Evolutionary conservation across 2,113 vertebrate genomes (phyloP).

Genomic region (Caracal caracal): DNA sequence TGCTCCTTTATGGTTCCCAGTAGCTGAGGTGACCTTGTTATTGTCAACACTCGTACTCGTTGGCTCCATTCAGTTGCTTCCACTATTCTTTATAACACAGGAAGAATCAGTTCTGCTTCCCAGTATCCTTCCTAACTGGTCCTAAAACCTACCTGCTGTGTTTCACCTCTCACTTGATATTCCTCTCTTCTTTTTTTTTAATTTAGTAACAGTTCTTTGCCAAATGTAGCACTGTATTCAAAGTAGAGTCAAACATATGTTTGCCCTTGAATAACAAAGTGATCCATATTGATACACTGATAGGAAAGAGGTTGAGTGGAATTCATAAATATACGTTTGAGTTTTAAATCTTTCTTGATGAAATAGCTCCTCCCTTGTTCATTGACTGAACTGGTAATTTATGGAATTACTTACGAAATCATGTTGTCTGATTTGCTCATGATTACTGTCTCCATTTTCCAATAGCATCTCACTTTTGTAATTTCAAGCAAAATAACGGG

Average conservation of each 20-base stretch:
- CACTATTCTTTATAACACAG: background rate
- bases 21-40: background rate
- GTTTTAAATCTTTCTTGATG: background rate
- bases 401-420: background rate
- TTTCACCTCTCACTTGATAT: background rate
- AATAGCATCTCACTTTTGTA: background rate
- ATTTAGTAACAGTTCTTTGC: background rate
- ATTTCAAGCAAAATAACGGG: background rate
- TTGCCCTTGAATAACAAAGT: background rate
- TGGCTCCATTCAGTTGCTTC: background rate
- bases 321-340: background rate
- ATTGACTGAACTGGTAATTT: background rate
- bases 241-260: background rate
- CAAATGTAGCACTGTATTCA: background rate
- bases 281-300: background rate
- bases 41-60: background rate
- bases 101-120: background rate
- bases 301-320: background rate
- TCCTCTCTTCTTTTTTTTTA: background rate
- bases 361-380: background rate
- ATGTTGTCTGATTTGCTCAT: background rate
- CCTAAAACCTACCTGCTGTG: background rate
- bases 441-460: background rate
- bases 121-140: background rate
- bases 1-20: background rate